A percentile compares a stretch with the other conserved stretches of the same genome.
These are phyloP conservation scores for Tholera decimalis DNA, from an alignment of 2,888 invertebrate genomes.

Conservation along the genomic window DNA sequence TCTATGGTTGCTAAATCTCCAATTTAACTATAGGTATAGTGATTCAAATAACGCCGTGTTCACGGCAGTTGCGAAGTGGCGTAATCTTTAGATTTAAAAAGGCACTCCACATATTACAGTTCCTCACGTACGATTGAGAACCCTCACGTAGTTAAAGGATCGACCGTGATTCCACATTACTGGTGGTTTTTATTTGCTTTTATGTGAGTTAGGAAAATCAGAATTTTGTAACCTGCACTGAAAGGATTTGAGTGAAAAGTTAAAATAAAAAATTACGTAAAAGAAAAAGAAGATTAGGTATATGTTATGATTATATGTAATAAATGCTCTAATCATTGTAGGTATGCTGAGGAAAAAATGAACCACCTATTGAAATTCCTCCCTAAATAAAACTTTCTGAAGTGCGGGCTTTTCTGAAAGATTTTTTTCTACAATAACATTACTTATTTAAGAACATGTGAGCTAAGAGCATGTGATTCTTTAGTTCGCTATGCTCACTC, in stretches of 20 bases:
- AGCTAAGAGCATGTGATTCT: no score
- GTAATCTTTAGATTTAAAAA: constrained; percentile 32
- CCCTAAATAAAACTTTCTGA: not conserved
- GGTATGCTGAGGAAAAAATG: not conserved
- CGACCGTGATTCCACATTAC: constrained; percentile 35
- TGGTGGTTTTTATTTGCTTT: constrained; percentile 5
- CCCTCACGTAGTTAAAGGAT: constrained; percentile 40
- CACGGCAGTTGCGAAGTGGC: constrained; percentile 15
- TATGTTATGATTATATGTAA: no score
- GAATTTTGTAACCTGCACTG: no score
- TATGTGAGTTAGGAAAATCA: constrained; percentile 8
- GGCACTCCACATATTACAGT: constrained; percentile 3
- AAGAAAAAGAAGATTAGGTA: no score
- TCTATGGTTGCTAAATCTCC: not conserved
- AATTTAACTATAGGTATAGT: not conserved
- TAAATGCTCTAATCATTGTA: not conserved
- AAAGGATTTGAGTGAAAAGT: not conserved
- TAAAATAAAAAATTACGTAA: not conserved
- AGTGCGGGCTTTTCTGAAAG: no score
- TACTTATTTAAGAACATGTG: no score
- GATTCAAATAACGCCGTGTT: not conserved
- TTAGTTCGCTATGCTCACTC: no score
- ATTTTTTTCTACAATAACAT: no score
- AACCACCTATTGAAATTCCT: not conserved
- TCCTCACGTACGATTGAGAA: constrained; percentile 34